Conservation (phyloP, 1,140 invertebrate species). For the Cyclina sinensis region DNA sequence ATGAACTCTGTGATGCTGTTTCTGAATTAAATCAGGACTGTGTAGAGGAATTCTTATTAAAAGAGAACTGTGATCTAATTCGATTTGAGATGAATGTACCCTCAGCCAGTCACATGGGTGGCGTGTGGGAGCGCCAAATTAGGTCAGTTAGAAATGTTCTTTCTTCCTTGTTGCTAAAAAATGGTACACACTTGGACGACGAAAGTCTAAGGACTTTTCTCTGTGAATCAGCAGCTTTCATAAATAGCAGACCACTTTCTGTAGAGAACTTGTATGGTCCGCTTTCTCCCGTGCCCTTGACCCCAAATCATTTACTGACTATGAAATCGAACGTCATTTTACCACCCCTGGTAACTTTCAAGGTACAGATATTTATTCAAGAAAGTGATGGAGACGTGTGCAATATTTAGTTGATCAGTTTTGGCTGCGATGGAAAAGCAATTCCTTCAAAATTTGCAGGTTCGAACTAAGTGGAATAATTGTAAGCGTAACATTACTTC, state of each 20-base stretch:
- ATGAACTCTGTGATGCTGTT: neutral
- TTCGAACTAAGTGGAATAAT: no score
- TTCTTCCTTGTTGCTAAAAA: neutral
- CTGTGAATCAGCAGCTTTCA: conserved; percentile 40
- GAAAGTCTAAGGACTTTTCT: conserved; percentile 45
- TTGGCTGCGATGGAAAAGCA: no score
- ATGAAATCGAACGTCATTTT: conserved; percentile 49
- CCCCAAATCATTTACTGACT: conserved; percentile 62
- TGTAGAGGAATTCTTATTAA: neutral
- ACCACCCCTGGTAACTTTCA: no score
- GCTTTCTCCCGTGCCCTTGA: conserved; percentile 30
- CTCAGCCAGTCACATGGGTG: conserved; percentile 65
- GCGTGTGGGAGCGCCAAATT: conserved; percentile 63
- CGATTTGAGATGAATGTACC: conserved; percentile 61
- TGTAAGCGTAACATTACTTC: conserved; percentile 47
- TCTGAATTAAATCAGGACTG: neutral
- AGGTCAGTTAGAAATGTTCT: conserved; percentile 51
- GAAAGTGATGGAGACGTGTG: conserved; percentile 51
- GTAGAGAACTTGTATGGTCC: conserved; percentile 62
- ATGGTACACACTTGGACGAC: conserved; percentile 47
- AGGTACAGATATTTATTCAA: conserved; percentile 36
- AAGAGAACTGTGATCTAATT: conserved; percentile 61
- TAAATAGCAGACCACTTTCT: conserved; percentile 60
- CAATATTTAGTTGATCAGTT: no score
- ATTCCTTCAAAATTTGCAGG: no score